phyloP scores from a whole-genome alignment of 2,113 vertebrate genomes.

The Phalacrocorax brasilianus region DNA sequence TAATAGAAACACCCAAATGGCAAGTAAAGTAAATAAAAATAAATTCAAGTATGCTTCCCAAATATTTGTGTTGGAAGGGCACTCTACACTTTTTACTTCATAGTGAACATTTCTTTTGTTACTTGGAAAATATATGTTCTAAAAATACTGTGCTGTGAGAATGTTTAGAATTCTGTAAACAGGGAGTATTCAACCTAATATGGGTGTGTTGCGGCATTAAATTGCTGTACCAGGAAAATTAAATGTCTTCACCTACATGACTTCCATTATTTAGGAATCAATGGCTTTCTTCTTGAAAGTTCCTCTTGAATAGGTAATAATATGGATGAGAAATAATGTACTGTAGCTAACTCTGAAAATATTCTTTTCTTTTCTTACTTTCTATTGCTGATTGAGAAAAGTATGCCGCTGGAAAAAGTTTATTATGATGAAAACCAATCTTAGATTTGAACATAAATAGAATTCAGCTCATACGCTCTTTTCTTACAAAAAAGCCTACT shows the following conservation, averaged over 20 bases:
- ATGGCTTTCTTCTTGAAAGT: not conserved
- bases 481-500: not conserved
- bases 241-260: not conserved
- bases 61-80: slow-evolving; percentile 57
- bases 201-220: not conserved
- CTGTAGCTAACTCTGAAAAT: not conserved
- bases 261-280: not conserved
- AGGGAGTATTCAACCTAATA: not conserved
- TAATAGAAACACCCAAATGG: not conserved
- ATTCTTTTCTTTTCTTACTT: not conserved
- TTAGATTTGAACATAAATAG: not conserved
- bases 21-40: slow-evolving; percentile 53
- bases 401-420: not conserved
- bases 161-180: not conserved
- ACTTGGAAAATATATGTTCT: slow-evolving; percentile 40
- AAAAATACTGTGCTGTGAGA: slow-evolving; percentile 51
- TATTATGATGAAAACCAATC: not conserved
- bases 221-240: not conserved
- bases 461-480: not conserved
- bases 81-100: not conserved
- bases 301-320: not conserved
- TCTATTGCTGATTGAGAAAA: not conserved
- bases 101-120: slow-evolving; percentile 52
- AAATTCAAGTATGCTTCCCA: slow-evolving; percentile 41
- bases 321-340: not conserved